These are phyloP conservation scores for Drosophila setifemur DNA, from an alignment of 1,140 invertebrate species.

Conservation along the genomic window DNA sequence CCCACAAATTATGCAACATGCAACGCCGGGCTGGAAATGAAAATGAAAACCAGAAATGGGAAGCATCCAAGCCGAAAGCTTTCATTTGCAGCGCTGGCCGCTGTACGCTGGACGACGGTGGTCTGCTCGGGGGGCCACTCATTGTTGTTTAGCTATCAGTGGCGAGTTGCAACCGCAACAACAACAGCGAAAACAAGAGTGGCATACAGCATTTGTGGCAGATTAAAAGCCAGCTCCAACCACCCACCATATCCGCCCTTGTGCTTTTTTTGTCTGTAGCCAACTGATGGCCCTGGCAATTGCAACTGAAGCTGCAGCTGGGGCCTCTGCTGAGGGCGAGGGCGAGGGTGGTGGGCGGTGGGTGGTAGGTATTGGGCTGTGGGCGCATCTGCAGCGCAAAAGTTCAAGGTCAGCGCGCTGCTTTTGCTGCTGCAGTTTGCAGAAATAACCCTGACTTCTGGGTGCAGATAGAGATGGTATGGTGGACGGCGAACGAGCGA, in stretches of 20 bases:
- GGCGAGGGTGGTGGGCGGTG: no score
- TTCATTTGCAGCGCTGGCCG: conserved; percentile 51
- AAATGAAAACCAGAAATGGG: conserved; percentile 78
- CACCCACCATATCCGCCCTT: not conserved
- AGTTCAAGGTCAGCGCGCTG: conserved; percentile 64
- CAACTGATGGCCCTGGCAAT: conserved; percentile 15
- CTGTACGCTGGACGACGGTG: no score
- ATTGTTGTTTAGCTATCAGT: conserved; percentile 51
- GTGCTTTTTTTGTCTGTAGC: not conserved
- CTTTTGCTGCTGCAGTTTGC: conserved; percentile 37
- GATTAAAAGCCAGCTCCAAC: conserved; percentile 23
- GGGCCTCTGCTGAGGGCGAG: not conserved
- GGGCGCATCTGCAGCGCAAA: conserved; percentile 56
- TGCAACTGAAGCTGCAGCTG: conserved; percentile 7
- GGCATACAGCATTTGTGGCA: conserved; percentile 30
- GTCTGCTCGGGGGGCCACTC: conserved; percentile 22
- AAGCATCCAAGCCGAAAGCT: conserved; percentile 73
- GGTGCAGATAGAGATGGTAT: conserved; percentile 8
- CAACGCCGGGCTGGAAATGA: conserved; percentile 55
- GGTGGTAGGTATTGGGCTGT: conserved; percentile 1
- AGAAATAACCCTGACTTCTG: conserved; percentile 63
- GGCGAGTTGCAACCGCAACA: conserved; percentile 23
- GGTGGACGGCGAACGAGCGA: conserved; percentile 9
- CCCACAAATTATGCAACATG: conserved; percentile 74
- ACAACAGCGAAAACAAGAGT: conserved; percentile 18